Evolutionary conservation across 2,113 vertebrate genomes (phyloP).

Genomic region (Peucedramus taeniatus): DNA sequence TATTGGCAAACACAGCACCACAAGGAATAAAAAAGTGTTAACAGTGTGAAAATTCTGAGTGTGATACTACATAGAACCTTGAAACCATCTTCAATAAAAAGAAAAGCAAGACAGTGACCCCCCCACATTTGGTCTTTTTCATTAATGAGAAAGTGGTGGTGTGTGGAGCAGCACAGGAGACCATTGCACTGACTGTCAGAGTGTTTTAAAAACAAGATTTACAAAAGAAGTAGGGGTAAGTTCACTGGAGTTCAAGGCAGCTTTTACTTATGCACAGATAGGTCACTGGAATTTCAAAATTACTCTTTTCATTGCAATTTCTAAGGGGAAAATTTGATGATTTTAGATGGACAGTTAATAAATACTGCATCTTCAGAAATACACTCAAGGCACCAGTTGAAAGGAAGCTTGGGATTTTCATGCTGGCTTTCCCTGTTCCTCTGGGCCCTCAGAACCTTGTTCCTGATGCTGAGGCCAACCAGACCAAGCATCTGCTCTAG

Average conservation of each 20-base stretch:
- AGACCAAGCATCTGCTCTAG: background rate
- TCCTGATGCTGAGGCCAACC: background rate
- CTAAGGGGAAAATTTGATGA: background rate
- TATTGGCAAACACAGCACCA: background rate
- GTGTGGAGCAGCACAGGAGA: background rate
- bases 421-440: background rate
- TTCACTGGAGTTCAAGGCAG: background rate
- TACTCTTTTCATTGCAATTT: background rate
- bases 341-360: background rate
- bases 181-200: background rate
- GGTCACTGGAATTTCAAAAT: background rate
- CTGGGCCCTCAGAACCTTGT: background rate
- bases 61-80: background rate
- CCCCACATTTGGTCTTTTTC: background rate
- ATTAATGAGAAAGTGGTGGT: slow-evolving; percentile 3
- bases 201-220: background rate
- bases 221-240: background rate
- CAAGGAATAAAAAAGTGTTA: background rate
- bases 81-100: background rate
- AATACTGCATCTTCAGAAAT: background rate
- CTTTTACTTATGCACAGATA: background rate
- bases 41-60: background rate
- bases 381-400: background rate
- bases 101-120: background rate
- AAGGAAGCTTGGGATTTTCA: background rate